phyloP scores from a whole-genome alignment of 2,888 invertebrate genomes.

The Orchesellides sinensis region DNA sequence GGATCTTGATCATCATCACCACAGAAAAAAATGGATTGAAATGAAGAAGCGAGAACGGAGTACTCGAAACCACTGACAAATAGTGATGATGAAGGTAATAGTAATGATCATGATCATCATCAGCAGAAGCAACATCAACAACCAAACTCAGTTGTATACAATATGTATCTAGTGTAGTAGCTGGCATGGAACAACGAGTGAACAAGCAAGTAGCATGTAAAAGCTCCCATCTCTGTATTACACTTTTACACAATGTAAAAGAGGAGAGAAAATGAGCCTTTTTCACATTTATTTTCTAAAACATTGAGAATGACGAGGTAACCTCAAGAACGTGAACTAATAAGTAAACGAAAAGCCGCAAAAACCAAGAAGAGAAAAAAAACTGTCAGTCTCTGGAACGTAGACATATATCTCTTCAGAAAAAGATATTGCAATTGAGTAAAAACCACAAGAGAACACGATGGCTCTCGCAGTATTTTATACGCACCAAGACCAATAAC shows the following conservation, averaged over 20 bases:
- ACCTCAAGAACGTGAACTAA: slow-evolving; percentile 33
- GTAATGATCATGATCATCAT: slow-evolving; percentile 30
- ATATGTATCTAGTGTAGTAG: slow-evolving; percentile 18
- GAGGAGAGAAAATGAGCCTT: slow-evolving; percentile 35
- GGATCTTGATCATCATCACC: slow-evolving; percentile 8
- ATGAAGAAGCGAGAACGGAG: slow-evolving; percentile 35
- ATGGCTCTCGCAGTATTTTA: neutral
- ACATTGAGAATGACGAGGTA: neutral
- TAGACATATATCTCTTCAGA: neutral
- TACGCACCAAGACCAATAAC: slow-evolving; percentile 8
- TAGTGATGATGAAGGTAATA: slow-evolving; percentile 55
- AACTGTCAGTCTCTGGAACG: slow-evolving; percentile 52
- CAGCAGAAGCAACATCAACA: slow-evolving; percentile 12
- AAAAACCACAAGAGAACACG: slow-evolving; percentile 25
- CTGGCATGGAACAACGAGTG: slow-evolving; percentile 13
- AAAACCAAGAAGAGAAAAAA: slow-evolving; percentile 39
- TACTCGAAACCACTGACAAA: slow-evolving; percentile 59
- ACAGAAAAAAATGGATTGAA: slow-evolving; percentile 24
- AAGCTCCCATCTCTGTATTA: neutral
- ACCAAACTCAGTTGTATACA: no score
- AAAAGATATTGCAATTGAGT: slow-evolving; percentile 57
- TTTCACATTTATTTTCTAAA: neutral
- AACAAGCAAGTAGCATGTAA: slow-evolving; percentile 42
- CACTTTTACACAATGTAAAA: no score
- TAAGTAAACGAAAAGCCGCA: slow-evolving; percentile 55